Evolutionary conservation across 2,797 vertebrate genomes (phyloP).

Genomic region (Notolabrus celidotus): DNA sequence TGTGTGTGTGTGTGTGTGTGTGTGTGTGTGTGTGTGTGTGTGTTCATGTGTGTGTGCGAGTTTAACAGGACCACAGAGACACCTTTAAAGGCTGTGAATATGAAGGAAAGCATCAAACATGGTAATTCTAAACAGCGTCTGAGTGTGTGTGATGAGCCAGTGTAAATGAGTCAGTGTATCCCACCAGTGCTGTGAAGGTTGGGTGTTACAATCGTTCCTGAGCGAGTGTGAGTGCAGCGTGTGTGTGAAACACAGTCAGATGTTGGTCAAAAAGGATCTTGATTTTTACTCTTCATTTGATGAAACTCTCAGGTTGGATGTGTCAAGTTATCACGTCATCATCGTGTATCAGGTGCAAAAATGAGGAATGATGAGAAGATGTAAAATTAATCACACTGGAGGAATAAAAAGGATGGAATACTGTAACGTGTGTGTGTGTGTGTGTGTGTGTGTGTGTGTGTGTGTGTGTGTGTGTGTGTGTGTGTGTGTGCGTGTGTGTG

Average conservation of each 20-base stretch:
- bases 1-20: conserved; percentile 4
- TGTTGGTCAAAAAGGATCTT: not conserved
- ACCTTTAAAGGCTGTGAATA: not conserved
- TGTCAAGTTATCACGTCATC: not conserved
- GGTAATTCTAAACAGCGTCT: conserved; percentile 3
- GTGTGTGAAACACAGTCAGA: not conserved
- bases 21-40: conserved; percentile 3
- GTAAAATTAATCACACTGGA: not conserved
- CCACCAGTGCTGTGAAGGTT: not conserved
- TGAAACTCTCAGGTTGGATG: not conserved
- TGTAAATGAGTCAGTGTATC: conserved; percentile 10
- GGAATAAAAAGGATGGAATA: not conserved
- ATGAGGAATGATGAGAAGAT: not conserved
- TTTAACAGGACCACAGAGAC: not conserved
- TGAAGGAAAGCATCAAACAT: not conserved
- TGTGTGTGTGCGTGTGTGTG: not conserved
- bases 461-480: not conserved
- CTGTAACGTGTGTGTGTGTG: not conserved
- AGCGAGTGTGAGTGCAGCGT: not conserved
- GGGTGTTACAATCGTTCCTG: conserved; percentile 4
- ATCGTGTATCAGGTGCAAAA: not conserved
- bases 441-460: not conserved
- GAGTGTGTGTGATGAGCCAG: conserved; percentile 1
- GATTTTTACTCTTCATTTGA: not conserved
- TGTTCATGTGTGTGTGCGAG: not conserved